A percentile compares a stretch with the other conserved stretches of the same genome.
phyloP scores from a whole-genome alignment of 2,113 vertebrate species.

The Neomonachus schauinslandi region DNA sequence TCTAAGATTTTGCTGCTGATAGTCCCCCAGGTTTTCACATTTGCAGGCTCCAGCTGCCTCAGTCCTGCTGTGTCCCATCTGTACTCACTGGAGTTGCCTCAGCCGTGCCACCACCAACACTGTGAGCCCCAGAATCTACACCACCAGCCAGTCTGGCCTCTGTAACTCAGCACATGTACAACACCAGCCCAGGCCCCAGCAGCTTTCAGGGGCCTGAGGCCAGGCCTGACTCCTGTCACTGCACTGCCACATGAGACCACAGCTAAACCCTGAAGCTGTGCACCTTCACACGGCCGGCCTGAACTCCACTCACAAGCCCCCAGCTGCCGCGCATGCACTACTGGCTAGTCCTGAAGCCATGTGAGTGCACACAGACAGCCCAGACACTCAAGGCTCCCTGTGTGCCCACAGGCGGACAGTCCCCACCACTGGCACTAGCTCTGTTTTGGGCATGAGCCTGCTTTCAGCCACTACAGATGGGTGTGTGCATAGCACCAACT shows the following conservation, averaged over 20 bases:
- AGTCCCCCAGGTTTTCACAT: not conserved
- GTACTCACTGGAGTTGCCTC: not conserved
- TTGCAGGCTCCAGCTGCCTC: not conserved
- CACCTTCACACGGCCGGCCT: not conserved
- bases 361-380: not conserved
- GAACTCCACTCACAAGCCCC: not conserved
- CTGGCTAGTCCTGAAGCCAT: not conserved
- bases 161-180: not conserved
- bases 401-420: not conserved
- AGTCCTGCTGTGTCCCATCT: fast-evolving
- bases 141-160: not conserved
- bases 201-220: not conserved
- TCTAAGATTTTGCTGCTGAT: not conserved
- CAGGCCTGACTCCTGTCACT: not conserved
- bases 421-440: not conserved
- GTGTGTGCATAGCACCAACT: not conserved
- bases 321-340: too few relatives aligned
- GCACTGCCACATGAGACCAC: not conserved
- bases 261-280: not conserved
- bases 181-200: too few relatives aligned
- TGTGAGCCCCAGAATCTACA: too few relatives aligned
- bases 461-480: not conserved
- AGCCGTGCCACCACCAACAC: not conserved
- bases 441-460: not conserved
- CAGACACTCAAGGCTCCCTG: not conserved